phyloP scores from a whole-genome alignment of 2,113 vertebrate genomes.

The Prochilodus magdalenae region DNA sequence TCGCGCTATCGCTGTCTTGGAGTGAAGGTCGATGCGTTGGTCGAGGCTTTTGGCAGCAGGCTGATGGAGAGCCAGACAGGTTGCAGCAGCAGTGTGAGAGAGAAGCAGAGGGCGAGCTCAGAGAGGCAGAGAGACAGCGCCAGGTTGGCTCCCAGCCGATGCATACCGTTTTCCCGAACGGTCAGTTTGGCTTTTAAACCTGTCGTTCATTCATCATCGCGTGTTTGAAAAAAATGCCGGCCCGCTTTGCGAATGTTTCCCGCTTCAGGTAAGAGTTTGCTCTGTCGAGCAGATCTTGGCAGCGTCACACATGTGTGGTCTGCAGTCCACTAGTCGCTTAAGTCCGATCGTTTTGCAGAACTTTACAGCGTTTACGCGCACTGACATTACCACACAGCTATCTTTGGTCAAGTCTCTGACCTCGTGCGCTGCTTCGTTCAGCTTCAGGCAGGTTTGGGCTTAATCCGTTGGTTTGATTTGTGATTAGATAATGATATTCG shows the following conservation, averaged over 20 bases:
- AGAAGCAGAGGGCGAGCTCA: neutral
- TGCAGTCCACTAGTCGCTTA: neutral
- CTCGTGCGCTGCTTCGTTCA: neutral
- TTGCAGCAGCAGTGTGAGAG: slow-evolving; percentile 24
- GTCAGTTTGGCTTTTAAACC: slow-evolving; percentile 23
- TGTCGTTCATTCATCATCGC: slow-evolving; percentile 61
- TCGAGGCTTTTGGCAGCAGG: slow-evolving; percentile 57
- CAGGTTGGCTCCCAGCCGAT: neutral
- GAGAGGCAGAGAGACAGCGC: neutral
- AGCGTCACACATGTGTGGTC: neutral
- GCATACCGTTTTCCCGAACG: neutral
- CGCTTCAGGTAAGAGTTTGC: slow-evolving; percentile 71
- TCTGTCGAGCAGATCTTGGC: neutral
- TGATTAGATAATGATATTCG: neutral
- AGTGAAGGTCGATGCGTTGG: slow-evolving; percentile 69
- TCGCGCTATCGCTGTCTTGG: slow-evolving; percentile 62
- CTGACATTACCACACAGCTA: neutral
- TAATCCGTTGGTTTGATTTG: neutral
- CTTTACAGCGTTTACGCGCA: too few relatives aligned
- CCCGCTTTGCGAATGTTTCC: slow-evolving; percentile 76
- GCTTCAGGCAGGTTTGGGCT: neutral
- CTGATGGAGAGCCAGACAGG: slow-evolving; percentile 67
- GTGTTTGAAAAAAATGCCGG: slow-evolving; percentile 73
- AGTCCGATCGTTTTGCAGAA: neutral
- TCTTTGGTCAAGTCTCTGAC: neutral